phyloP scores from a whole-genome alignment of 2,797 vertebrate species.

The Xenopus petersii region DNA sequence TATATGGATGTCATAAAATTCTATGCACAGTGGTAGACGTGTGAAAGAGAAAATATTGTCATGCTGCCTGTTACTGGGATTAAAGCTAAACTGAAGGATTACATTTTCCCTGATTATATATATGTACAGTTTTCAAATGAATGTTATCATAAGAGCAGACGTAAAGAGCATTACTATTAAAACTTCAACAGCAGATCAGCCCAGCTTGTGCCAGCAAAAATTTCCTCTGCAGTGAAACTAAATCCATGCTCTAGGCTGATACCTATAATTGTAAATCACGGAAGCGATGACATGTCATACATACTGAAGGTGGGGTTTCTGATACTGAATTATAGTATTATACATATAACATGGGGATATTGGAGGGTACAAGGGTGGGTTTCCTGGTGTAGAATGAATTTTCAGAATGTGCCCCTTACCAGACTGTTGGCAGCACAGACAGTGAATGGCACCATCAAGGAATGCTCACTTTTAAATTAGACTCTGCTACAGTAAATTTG shows the following conservation, averaged over 20 bases:
- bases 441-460: slow-evolving; percentile 37
- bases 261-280: slow-evolving; percentile 27
- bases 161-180: slow-evolving; percentile 8
- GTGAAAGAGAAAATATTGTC: no score
- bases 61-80: no score
- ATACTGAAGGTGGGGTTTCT: neutral
- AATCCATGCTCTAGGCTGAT: slow-evolving; percentile 10
- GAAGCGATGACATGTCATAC: neutral
- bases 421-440: slow-evolving; percentile 27
- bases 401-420: neutral
- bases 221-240: slow-evolving; percentile 37
- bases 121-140: neutral
- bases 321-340: neutral
- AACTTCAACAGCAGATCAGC: slow-evolving; percentile 18
- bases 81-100: no score
- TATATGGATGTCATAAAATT: no score
- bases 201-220: slow-evolving; percentile 12
- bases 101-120: neutral
- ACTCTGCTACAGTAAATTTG: slow-evolving; percentile 30
- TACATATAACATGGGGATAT: neutral
- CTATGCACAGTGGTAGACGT: no score
- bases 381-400: slow-evolving; percentile 12
- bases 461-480: slow-evolving; percentile 45
- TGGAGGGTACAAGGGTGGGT: neutral
- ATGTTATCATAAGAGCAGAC: neutral